These are phyloP conservation scores for Cheilosia vulpina DNA, from an alignment of 2,888 invertebrate species.

Conservation along the genomic window DNA sequence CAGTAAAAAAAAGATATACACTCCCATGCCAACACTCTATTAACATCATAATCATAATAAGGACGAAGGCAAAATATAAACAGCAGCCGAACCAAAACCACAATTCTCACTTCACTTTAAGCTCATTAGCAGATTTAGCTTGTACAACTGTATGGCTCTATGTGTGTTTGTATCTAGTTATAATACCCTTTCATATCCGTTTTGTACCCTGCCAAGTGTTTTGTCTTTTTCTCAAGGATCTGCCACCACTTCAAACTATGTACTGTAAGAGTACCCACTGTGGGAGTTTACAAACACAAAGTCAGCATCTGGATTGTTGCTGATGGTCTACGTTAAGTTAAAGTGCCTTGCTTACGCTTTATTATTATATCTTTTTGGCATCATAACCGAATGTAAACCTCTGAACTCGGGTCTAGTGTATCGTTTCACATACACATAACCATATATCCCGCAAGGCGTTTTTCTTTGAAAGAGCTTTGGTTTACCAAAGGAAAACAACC, in stretches of 20 bases:
- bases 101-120: constrained; percentile 68
- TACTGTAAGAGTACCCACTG: neutral
- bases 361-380: constrained; percentile 57
- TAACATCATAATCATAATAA: constrained; percentile 65
- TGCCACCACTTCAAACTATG: constrained; percentile 20
- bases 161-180: constrained; percentile 3
- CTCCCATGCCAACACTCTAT: constrained; percentile 49
- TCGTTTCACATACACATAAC: neutral
- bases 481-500: constrained; percentile 48
- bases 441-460: constrained; percentile 38
- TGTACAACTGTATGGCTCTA: constrained; percentile 12
- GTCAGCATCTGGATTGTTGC: constrained; percentile 54
- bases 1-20: constrained; percentile 4
- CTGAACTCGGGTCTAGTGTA: constrained; percentile 2
- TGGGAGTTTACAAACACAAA: constrained; percentile 24
- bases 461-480: constrained; percentile 41
- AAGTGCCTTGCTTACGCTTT: constrained; percentile 59
- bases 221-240: constrained; percentile 29
- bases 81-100: constrained; percentile 50
- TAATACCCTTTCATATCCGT: constrained; percentile 47
- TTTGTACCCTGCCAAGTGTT: constrained; percentile 17
- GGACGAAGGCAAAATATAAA: constrained; percentile 24
- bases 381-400: constrained; percentile 61
- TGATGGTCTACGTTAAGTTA: constrained; percentile 44
- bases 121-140: constrained; percentile 68